Percentiles rank a stretch among this genome's conserved stretches.
Conservation (phyloP, 1,140 invertebrate species). For the Microvelia longipes region DNA sequence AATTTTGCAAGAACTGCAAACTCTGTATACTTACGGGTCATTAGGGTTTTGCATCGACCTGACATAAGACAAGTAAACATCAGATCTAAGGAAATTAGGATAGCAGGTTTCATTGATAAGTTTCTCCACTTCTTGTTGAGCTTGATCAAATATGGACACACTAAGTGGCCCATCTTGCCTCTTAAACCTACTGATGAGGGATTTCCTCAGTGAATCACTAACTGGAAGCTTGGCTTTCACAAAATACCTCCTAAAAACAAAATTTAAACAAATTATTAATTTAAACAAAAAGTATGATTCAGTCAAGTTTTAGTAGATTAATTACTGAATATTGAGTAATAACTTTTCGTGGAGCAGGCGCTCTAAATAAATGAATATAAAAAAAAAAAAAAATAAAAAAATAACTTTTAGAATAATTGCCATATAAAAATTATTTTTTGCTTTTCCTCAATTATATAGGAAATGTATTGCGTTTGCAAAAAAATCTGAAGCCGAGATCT, state of each 20-base stretch:
- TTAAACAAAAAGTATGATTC: too few species aligned
- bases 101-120: conserved; percentile 73
- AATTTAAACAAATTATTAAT: background rate
- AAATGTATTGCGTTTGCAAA: too few species aligned
- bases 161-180: conserved; percentile 33
- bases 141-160: conserved; percentile 44
- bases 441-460: too few species aligned
- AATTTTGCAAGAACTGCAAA: too few species aligned
- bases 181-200: conserved; percentile 46
- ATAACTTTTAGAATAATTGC: too few species aligned
- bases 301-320: too few species aligned
- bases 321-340: too few species aligned
- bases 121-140: conserved; percentile 57
- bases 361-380: too few species aligned
- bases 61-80: conserved; percentile 77
- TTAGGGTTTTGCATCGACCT: conserved; percentile 39
- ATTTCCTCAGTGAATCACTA: conserved; percentile 54
- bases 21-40: too few species aligned
- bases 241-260: conserved; percentile 46
- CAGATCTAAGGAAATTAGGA: conserved; percentile 76
- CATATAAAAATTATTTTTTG: too few species aligned
- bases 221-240: conserved; percentile 67
- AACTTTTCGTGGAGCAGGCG: background rate
- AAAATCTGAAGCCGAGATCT: too few species aligned
- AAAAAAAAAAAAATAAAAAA: too few species aligned